phyloP scores from a whole-genome alignment of 92 coral and sea anemone species.

The Montipora capitata region DNA sequence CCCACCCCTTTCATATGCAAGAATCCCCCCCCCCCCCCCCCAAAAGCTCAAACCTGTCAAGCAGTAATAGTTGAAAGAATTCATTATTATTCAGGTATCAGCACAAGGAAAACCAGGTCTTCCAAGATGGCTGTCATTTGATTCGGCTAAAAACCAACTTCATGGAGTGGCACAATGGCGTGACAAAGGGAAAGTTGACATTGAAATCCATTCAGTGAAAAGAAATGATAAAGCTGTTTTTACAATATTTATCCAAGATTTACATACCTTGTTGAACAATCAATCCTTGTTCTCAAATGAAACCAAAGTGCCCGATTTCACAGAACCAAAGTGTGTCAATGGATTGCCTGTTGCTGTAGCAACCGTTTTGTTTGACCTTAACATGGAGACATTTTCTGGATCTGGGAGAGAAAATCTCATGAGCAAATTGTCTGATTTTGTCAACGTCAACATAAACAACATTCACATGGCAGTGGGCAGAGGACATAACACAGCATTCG shows the following conservation, averaged over 20 bases:
- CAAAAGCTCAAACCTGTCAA: background rate
- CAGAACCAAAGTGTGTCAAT: conserved; percentile 77
- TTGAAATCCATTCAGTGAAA: conserved; percentile 68
- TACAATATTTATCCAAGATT: conserved; percentile 84
- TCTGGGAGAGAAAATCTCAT: conserved; percentile 76
- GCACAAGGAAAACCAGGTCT: conserved; percentile 84
- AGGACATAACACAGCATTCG: conserved; percentile 95
- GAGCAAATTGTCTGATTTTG: conserved; percentile 86
- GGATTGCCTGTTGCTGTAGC: conserved; percentile 92
- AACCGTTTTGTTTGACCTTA: conserved; percentile 93
- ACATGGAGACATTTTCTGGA: conserved; percentile 86
- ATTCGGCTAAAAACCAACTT: conserved; percentile 68
- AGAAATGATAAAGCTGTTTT: conserved; percentile 63
- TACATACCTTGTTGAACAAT: conserved; percentile 72
- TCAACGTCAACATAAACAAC: conserved; percentile 68
- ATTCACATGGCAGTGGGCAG: conserved; percentile 93
- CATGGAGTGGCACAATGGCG: conserved; percentile 92
- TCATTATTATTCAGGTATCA: conserved; percentile 58
- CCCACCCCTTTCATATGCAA: too few species aligned
- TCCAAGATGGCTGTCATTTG: conserved; percentile 95
- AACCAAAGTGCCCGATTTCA: conserved; percentile 79
- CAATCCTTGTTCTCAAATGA: conserved; percentile 52
- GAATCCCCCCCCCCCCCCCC: too few species aligned
- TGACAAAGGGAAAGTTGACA: conserved; percentile 87
- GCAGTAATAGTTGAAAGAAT: background rate